These are phyloP conservation scores for Pseudorectes ferrugineus DNA, from an alignment of 2,113 vertebrate genomes.

Conservation along the genomic window DNA sequence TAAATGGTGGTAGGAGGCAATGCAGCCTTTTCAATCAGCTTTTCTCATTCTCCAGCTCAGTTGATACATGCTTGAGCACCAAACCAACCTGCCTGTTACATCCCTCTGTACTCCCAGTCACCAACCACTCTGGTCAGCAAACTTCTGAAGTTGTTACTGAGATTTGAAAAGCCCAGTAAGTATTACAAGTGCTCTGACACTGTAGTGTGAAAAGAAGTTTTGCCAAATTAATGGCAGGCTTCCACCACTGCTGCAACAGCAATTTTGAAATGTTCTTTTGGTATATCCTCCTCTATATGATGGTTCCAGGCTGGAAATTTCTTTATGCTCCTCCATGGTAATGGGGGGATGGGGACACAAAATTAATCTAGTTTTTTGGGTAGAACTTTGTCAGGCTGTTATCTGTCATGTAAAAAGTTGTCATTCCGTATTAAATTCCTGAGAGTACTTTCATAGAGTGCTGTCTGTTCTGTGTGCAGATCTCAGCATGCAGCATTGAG, in stretches of 20 bases:
- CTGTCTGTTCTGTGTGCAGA: not conserved
- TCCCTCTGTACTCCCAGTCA: not conserved
- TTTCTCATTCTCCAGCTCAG: not conserved
- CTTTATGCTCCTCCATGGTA: rapidly evolving
- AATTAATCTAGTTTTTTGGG: not conserved
- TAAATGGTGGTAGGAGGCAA: not conserved
- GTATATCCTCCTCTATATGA: not conserved
- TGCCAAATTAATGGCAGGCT: not conserved
- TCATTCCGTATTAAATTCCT: not conserved
- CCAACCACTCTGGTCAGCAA: not conserved
- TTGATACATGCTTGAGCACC: not conserved
- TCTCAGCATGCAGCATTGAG: not conserved
- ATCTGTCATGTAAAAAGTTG: not conserved
- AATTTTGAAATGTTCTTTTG: not conserved
- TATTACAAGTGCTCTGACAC: not conserved
- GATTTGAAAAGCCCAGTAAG: not conserved
- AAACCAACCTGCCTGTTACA: not conserved
- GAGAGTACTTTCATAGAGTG: not conserved
- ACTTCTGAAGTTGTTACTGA: not conserved
- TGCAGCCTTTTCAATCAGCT: not conserved
- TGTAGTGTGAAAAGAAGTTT: not conserved
- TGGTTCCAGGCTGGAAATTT: not conserved
- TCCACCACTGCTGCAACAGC: not conserved
- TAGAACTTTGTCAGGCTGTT: not conserved
- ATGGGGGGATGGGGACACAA: rapidly evolving